Evolutionary conservation across 2,888 invertebrate genomes (phyloP).

Genomic region (Folsomia manolachei): DNA sequence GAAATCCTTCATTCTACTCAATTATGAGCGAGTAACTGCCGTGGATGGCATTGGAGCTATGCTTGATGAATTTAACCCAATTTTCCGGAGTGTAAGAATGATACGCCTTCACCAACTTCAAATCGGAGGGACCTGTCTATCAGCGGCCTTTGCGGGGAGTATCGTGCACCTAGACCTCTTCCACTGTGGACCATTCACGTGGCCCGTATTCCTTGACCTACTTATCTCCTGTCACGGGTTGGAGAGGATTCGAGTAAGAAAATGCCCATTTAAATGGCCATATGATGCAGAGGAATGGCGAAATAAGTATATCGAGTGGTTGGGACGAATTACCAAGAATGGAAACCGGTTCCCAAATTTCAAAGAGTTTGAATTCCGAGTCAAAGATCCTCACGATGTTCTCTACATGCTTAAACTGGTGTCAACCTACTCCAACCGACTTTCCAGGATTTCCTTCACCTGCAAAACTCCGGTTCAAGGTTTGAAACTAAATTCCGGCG

Average conservation of each 20-base stretch:
- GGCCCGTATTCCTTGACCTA: constrained; percentile 11
- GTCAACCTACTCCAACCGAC: not conserved
- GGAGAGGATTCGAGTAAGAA: not conserved
- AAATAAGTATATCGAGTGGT: constrained; percentile 11
- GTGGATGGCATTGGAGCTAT: not conserved
- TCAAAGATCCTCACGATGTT: constrained; percentile 17
- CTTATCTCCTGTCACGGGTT: not conserved
- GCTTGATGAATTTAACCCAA: not conserved
- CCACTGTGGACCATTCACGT: constrained; percentile 14
- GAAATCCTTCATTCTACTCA: constrained; percentile 3
- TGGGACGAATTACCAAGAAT: not conserved
- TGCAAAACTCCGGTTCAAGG: constrained; percentile 10
- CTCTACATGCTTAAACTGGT: constrained; percentile 20
- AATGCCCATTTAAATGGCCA: constrained; percentile 16
- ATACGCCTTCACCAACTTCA: not conserved
- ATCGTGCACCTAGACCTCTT: constrained; percentile 7
- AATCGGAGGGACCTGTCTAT: not conserved
- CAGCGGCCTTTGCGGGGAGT: not conserved
- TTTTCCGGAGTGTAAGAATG: constrained; percentile 2
- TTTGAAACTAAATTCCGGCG: constrained; percentile 7
- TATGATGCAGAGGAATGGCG: constrained; percentile 18
- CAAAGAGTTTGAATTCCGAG: constrained; percentile 13
- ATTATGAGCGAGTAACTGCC: not conserved
- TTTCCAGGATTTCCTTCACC: constrained; percentile 15
- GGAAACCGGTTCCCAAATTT: constrained; percentile 13